Evolutionary conservation across 1,140 invertebrate species (phyloP), one percentile per base, ranked within the genome.

Genomic region (Ceratoteleas bidentatus): DNA sequence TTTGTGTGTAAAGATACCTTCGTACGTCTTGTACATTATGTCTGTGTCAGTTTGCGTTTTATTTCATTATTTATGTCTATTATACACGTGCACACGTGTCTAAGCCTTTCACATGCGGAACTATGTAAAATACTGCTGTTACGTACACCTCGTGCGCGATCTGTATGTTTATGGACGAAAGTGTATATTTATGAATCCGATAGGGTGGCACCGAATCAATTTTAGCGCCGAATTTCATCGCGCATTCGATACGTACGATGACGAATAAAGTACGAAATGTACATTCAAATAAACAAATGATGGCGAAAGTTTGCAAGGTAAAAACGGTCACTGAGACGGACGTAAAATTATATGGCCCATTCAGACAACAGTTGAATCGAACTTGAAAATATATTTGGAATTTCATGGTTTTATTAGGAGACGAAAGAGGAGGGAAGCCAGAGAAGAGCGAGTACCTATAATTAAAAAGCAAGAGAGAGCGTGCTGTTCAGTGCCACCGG

Each of bases 61-160:
- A 43, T 58, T 15, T 43, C 40, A 58, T 45, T n/a, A 14, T 45
- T 58, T 58, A 58, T 58, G 57, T 45, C 45, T 57, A 57, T 13
- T 36, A 38, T 57, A 57, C 16, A 38, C 36, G 38, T 57, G 38
- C 16, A 38, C 36, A 16, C 40, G 15, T 60, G 11, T 60, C 14
- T 15, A 4, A 16, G 13, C 14, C 45, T 24, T 60, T 60, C 45
- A 60, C 38, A 43, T 45, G 6, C 38, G 36, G 14, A 5, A 16
- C 0, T 4, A 8, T 9, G 14, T 24, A 24, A 58, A 58, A 58
- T 58, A 14, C 8, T 14, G 16, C 36, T 58, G 15, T 58, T 43
- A 43, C 43, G 15, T 13, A 11, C 56, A 14, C 6, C 14, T 58
- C 56, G 14, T 16, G 9, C 34, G 34, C 11, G 56, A 8, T 11